A percentile compares a stretch with the other conserved stretches of the same genome.
Conservation (phyloP, 2,797 vertebrate genomes). For the Mormyrus proboscirostris region DNA sequence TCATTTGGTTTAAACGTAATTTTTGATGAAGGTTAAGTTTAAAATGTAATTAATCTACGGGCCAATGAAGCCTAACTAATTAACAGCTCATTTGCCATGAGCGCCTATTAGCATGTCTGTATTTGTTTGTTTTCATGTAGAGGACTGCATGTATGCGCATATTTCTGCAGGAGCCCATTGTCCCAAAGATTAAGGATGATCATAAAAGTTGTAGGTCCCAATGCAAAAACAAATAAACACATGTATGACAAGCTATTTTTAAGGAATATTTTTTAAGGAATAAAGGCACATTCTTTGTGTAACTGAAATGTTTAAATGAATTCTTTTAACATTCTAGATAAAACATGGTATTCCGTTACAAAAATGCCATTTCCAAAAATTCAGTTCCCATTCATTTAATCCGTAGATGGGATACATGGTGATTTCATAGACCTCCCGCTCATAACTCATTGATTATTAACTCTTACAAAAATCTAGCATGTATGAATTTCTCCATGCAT, state of each 20-base stretch:
- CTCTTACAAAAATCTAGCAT: neutral
- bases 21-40: neutral
- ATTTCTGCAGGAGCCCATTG: neutral
- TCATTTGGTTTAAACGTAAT: neutral
- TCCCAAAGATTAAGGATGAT: neutral
- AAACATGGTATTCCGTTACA: neutral
- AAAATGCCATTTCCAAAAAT: neutral
- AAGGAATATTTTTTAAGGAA: neutral
- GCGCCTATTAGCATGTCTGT: neutral
- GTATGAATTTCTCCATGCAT: neutral
- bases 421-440: neutral
- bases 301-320: neutral
- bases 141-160: conserved; percentile 3
- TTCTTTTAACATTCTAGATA: neutral
- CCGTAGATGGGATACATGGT: neutral
- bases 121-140: neutral
- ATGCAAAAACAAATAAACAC: neutral
- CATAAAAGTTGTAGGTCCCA: neutral
- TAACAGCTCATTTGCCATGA: neutral
- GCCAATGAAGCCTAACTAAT: neutral
- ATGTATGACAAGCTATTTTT: neutral
- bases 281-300: neutral
- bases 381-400: neutral
- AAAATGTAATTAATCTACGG: neutral
- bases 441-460: neutral